Percentiles rank a stretch among this genome's conserved stretches.
These are phyloP conservation scores for Tortricodes alternella DNA, from an alignment of 2,888 invertebrate genomes.

Conservation along the genomic window DNA sequence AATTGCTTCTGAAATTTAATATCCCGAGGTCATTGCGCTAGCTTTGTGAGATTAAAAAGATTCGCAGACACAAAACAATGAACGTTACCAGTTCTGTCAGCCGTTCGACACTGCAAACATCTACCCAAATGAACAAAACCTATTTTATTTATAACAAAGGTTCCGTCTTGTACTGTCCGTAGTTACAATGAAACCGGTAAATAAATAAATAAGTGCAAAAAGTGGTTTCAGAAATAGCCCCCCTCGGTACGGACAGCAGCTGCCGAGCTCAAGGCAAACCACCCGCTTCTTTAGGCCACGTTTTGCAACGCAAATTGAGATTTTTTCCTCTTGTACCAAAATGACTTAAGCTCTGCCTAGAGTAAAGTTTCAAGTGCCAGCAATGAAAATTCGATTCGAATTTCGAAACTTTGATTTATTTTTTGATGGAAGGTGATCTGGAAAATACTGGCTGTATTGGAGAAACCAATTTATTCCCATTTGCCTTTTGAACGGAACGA, in stretches of 20 bases:
- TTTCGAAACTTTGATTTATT: conserved; percentile 39
- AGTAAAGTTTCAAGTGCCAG: conserved; percentile 39
- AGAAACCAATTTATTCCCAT: neutral
- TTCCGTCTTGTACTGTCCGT: conserved; percentile 40
- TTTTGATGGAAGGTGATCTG: conserved; percentile 38
- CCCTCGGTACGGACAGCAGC: conserved; percentile 59
- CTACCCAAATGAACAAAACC: conserved; percentile 7
- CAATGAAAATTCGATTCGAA: conserved; percentile 23
- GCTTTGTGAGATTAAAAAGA: conserved; percentile 25
- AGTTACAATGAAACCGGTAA: conserved; percentile 64
- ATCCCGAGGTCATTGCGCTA: conserved; percentile 24
- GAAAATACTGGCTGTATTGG: conserved; percentile 5
- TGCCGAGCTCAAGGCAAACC: conserved; percentile 76
- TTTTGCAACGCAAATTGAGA: conserved; percentile 60
- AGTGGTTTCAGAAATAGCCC: conserved; percentile 69
- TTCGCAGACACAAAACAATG: conserved; percentile 25
- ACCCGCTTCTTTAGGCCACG: conserved; percentile 56
- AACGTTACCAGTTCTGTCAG: conserved; percentile 3
- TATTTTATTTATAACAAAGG: conserved; percentile 7
- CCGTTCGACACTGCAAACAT: conserved; percentile 6
- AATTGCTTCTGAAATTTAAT: conserved; percentile 22
- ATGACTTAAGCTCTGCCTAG: conserved; percentile 41
- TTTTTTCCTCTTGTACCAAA: conserved; percentile 47
- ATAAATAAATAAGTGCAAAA: conserved; percentile 66
- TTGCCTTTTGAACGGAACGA: conserved; percentile 5